Evolutionary conservation across 2,113 vertebrate species (phyloP).

Genomic region (Larimichthys polyactis): DNA sequence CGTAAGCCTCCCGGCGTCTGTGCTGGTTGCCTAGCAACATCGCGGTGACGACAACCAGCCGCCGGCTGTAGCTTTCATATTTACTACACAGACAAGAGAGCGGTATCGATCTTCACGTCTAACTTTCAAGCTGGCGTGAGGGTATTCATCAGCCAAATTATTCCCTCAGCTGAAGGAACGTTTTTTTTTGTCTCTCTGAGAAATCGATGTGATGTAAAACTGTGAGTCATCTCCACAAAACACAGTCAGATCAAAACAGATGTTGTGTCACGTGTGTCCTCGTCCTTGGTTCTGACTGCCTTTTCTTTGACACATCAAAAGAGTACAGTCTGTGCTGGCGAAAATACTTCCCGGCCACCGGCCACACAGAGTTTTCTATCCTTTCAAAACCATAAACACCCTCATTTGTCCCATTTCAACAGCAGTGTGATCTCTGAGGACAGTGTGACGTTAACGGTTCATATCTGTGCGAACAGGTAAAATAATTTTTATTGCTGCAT

Average conservation of each 20-base stretch:
- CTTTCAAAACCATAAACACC: neutral
- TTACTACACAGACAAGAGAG: neutral
- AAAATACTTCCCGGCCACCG: constrained; percentile 1
- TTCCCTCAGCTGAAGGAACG: neutral
- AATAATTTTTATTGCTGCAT: neutral
- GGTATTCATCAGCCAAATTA: neutral
- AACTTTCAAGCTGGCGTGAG: neutral
- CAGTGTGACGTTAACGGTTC: neutral
- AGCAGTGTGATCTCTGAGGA: neutral
- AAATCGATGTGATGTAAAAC: constrained; percentile 4
- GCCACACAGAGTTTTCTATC: neutral
- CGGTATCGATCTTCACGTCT: neutral
- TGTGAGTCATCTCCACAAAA: neutral
- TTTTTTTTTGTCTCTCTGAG: neutral
- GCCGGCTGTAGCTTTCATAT: neutral
- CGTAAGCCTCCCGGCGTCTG: neutral
- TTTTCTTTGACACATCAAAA: constrained; percentile 13
- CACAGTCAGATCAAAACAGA: neutral
- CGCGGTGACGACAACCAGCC: neutral
- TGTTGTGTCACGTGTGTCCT: neutral
- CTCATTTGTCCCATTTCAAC: neutral
- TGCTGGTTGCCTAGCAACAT: neutral
- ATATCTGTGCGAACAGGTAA: neutral
- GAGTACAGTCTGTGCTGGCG: neutral
- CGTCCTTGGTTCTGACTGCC: neutral